These are phyloP conservation scores for Macrostomum cliftonense DNA, from an alignment of 2,888 invertebrate genomes.

Conservation along the genomic window DNA sequence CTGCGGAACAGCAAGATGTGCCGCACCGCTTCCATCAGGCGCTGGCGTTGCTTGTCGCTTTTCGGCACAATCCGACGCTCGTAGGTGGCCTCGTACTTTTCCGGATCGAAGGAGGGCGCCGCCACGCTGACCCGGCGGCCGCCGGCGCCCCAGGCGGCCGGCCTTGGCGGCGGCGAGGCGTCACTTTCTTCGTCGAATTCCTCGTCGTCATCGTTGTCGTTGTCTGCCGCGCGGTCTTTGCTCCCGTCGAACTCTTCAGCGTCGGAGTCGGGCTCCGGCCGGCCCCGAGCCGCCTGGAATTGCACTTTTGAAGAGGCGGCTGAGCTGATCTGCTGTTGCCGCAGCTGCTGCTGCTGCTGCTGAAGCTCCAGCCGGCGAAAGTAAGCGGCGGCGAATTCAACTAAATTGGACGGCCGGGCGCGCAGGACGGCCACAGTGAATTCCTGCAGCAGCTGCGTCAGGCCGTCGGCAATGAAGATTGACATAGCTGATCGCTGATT, in stretches of 20 bases:
- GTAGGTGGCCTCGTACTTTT: conserved; percentile 71
- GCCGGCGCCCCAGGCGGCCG: conserved; percentile 2
- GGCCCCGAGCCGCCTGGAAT: no score
- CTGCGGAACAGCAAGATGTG: conserved; percentile 82
- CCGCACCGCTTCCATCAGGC: conserved; percentile 70
- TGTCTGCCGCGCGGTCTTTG: no score
- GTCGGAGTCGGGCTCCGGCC: background rate
- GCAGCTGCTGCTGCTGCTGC: conserved; percentile 2
- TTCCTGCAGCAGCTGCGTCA: conserved; percentile 78
- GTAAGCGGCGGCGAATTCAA: conserved; percentile 78
- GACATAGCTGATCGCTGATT: no score
- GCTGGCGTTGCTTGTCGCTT: conserved; percentile 74
- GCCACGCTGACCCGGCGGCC: conserved; percentile 46
- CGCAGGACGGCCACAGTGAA: conserved; percentile 85
- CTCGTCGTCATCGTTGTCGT: conserved; percentile 20
- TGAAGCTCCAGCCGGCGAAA: conserved; percentile 40
- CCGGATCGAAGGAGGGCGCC: conserved; percentile 89
- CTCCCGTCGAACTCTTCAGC: no score
- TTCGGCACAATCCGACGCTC: conserved; percentile 55
- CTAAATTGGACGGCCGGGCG: conserved; percentile 68
- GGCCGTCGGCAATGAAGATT: conserved; percentile 63
- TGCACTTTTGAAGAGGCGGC: background rate
- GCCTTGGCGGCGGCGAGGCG: no score
- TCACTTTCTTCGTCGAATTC: conserved; percentile 15
- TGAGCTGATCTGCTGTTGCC: no score